phyloP scores from a whole-genome alignment of 2,113 vertebrate genomes.

The Octodon degus region DNA sequence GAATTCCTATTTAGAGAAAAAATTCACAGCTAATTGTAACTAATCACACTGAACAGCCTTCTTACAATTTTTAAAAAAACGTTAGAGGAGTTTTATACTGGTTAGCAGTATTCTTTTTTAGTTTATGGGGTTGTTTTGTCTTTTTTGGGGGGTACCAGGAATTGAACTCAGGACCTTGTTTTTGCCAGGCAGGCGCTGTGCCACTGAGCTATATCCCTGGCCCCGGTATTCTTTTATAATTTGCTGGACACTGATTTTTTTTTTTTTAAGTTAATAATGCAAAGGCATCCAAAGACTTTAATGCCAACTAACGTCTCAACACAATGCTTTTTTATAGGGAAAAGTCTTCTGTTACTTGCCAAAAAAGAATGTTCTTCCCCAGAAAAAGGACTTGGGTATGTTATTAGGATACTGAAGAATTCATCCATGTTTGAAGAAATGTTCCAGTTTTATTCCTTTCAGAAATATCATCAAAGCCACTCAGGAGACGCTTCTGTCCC shows the following conservation, averaged over 20 bases:
- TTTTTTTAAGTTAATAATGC: slow-evolving; percentile 80
- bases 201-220: no score
- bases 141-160: no score
- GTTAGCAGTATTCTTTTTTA: background rate
- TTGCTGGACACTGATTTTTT: slow-evolving; percentile 9
- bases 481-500: slow-evolving; percentile 44
- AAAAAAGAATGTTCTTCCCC: slow-evolving; percentile 74
- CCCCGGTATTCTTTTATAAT: background rate
- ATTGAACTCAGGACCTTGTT: no score
- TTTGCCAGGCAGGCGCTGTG: no score
- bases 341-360: slow-evolving; percentile 67
- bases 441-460: slow-evolving; percentile 66
- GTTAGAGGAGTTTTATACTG: background rate
- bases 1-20: slow-evolving; percentile 42
- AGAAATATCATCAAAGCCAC: slow-evolving; percentile 64
- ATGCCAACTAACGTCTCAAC: slow-evolving; percentile 82
- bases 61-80: background rate
- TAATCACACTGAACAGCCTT: background rate
- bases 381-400: slow-evolving; percentile 77
- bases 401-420: slow-evolving; percentile 62
- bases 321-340: slow-evolving; percentile 80
- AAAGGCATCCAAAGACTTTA: slow-evolving; percentile 83
- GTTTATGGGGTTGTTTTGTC: background rate
- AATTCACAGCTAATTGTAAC: background rate
- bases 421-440: slow-evolving; percentile 70